Conservation (phyloP, 2,113 vertebrate species). For the Irena cyanogastra region DNA sequence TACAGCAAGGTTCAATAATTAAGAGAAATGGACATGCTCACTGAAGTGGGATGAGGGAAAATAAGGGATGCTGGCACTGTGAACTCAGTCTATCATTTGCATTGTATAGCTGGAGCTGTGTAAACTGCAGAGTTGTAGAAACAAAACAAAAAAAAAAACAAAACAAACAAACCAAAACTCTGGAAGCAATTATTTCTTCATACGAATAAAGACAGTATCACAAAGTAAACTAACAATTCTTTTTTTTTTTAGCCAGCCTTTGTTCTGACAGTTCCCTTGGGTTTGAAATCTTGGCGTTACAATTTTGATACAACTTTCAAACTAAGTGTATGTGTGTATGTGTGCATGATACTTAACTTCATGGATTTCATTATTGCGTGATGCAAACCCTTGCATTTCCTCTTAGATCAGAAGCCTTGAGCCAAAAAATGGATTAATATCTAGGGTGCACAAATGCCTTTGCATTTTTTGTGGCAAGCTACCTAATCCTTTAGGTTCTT, state of each 20-base stretch:
- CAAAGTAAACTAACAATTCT: neutral
- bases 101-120: neutral
- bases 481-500: neutral
- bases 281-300: neutral
- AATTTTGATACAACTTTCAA: neutral
- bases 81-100: neutral
- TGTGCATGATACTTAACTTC: neutral
- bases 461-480: neutral
- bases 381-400: neutral
- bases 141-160: neutral
- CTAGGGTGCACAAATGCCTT: neutral
- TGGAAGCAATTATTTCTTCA: constrained; percentile 7
- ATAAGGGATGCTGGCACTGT: neutral
- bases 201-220: neutral
- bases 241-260: neutral
- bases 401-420: neutral
- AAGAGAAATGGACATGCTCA: neutral
- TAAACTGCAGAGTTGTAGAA: neutral
- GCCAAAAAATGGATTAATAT: neutral
- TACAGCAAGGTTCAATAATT: neutral
- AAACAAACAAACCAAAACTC: neutral
- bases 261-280: neutral
- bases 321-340: neutral
- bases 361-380: neutral
- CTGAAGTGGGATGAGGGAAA: neutral